Evolutionary conservation across 1,140 invertebrate species (phyloP).

Genomic region (Scaptodrosophila lebanonensis): DNA sequence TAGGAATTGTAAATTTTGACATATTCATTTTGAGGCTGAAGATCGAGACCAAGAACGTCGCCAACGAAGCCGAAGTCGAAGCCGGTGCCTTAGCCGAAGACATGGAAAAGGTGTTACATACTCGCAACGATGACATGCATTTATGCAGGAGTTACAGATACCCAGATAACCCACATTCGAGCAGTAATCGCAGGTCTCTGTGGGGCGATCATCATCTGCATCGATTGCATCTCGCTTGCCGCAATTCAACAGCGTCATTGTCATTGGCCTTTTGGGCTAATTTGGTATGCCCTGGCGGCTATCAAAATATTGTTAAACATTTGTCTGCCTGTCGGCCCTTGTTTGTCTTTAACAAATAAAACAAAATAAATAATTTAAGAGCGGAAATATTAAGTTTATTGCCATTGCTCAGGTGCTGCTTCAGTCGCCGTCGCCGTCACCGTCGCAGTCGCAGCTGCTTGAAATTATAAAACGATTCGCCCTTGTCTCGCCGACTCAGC

Average conservation of each 20-base stretch:
- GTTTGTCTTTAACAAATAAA: slow-evolving; percentile 32
- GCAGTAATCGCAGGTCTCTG: too few relatives aligned
- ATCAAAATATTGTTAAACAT: slow-evolving; percentile 74
- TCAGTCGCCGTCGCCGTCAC: background rate
- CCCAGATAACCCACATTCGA: too few relatives aligned
- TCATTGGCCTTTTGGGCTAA: slow-evolving; percentile 42
- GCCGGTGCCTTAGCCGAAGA: background rate
- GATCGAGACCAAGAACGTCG: slow-evolving; percentile 8
- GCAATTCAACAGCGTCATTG: slow-evolving; percentile 11
- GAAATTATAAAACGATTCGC: slow-evolving; percentile 72
- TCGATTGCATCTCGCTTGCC: slow-evolving; percentile 1
- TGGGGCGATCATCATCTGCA: slow-evolving; percentile 19
- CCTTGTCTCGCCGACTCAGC: slow-evolving; percentile 30
- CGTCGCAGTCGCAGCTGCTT: slow-evolving; percentile 41
- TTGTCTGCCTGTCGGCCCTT: slow-evolving; percentile 34
- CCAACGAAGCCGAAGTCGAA: too few relatives aligned
- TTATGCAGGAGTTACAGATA: slow-evolving; percentile 50
- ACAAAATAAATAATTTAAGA: slow-evolving; percentile 60
- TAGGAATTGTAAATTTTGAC: slow-evolving; percentile 66
- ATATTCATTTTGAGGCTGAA: slow-evolving; percentile 73
- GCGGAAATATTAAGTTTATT: slow-evolving; percentile 74
- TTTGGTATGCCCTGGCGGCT: slow-evolving; percentile 60
- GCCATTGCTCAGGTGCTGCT: slow-evolving; percentile 10
- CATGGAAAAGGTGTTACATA: slow-evolving; percentile 2
- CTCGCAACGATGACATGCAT: slow-evolving; percentile 67